Percentiles rank a stretch among this genome's conserved stretches.
phyloP scores from a whole-genome alignment of 2,113 vertebrate species.

The Xiphias gladius region DNA sequence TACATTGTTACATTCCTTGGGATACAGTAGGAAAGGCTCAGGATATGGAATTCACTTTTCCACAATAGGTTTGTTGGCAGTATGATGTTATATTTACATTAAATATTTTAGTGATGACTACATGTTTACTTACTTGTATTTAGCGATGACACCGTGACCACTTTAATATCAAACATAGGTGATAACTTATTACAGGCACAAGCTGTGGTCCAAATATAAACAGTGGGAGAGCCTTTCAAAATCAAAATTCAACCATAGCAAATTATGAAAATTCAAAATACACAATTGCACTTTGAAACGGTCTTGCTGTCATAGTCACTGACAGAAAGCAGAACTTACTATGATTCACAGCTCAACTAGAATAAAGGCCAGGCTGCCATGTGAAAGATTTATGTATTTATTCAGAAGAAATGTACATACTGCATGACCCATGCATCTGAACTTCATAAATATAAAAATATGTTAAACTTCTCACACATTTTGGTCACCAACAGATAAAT shows the following conservation, averaged over 20 bases:
- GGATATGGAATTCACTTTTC: not conserved
- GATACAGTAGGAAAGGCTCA: slow-evolving; percentile 18
- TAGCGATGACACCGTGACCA: not conserved
- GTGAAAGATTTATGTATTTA: slow-evolving; percentile 33
- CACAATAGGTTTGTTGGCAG: not conserved
- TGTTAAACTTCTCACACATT: not conserved
- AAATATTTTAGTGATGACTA: not conserved
- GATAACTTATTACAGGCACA: not conserved
- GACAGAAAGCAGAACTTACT: slow-evolving; percentile 5
- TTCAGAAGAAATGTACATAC: slow-evolving; percentile 39
- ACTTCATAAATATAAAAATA: slow-evolving; percentile 37
- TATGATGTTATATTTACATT: not conserved
- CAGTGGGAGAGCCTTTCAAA: not conserved
- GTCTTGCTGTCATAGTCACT: too few relatives aligned
- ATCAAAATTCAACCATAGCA: not conserved
- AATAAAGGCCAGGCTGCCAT: slow-evolving; percentile 18
- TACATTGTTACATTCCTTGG: slow-evolving; percentile 19
- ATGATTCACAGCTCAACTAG: not conserved
- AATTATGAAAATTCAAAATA: not conserved
- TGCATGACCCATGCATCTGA: slow-evolving; percentile 21
- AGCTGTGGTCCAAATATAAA: not conserved
- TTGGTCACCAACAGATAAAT: not conserved
- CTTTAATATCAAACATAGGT: not conserved
- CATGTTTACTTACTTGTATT: not conserved
- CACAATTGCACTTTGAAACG: too few relatives aligned